These are phyloP conservation scores for Pseudococcus viburni DNA, from an alignment of 2,888 invertebrate species.

Conservation along the genomic window DNA sequence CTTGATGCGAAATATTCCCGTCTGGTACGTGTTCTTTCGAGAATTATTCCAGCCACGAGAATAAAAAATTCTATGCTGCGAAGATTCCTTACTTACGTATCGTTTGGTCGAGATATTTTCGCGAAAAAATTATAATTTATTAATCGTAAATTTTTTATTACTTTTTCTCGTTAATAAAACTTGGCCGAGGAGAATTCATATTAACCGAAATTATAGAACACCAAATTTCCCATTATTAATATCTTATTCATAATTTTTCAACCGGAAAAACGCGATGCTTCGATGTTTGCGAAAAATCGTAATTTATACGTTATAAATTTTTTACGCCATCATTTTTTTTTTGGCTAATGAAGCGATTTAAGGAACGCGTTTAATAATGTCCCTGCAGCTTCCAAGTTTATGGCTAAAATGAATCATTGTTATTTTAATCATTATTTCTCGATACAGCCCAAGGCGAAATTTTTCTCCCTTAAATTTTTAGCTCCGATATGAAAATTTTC, in stretches of 20 bases:
- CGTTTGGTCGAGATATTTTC: neutral
- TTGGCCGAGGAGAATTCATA: neutral
- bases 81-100: neutral
- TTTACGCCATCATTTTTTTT: neutral
- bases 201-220: neutral
- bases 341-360: constrained; percentile 13
- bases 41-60: neutral
- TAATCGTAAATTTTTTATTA: constrained; percentile 21
- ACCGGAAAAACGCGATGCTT: neutral
- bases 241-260: neutral
- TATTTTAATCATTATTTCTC: neutral
- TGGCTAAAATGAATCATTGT: neutral
- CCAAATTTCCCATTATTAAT: neutral
- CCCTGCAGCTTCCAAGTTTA: neutral
- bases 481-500: neutral
- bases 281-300: neutral
- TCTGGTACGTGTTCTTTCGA: neutral
- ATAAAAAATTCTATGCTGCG: neutral
- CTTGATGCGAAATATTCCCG: neutral
- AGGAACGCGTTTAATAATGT: neutral
- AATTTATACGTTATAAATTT: constrained; percentile 9
- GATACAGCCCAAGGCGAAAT: neutral
- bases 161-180: neutral
- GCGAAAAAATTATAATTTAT: neutral
- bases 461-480: neutral